Evolutionary conservation across 92 coral and sea anemone genomes (phyloP).

Genomic region (Parazoanthus atlanticus): DNA sequence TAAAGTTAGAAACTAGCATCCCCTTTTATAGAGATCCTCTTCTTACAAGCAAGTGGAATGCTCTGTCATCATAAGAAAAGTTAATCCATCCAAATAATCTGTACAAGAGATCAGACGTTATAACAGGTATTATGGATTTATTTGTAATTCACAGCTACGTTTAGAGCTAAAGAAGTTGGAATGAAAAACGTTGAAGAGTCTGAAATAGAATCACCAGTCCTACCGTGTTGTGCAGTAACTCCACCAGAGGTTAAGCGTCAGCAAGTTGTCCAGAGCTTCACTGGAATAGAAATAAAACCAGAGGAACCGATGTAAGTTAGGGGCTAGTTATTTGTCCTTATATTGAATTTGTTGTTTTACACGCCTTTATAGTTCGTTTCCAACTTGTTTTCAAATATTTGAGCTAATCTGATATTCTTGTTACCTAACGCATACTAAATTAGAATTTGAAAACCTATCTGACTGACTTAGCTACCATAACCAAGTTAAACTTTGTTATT

Average conservation of each 20-base stretch:
- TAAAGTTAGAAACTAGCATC: no score
- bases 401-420: no score
- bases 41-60: no score
- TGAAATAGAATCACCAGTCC: slow-evolving; percentile 22
- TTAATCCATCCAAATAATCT: background rate
- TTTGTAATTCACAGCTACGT: slow-evolving; percentile 1
- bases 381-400: no score
- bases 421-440: background rate
- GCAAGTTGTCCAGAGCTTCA: background rate
- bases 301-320: slow-evolving; percentile 30
- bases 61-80: no score
- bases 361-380: no score
- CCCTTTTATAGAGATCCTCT: no score
- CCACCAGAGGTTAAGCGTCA: background rate
- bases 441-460: background rate
- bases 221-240: slow-evolving; percentile 5
- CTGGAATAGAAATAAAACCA: slow-evolving; percentile 20
- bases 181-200: background rate
- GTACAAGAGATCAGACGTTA: background rate
- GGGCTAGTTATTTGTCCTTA: background rate
- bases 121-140: background rate
- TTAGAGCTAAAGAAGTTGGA: background rate
- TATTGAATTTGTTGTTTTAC: background rate
- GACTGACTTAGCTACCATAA: no score
- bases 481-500: background rate